Conservation (phyloP, 2,797 vertebrate genomes). For the Crenuchus spilurus region DNA sequence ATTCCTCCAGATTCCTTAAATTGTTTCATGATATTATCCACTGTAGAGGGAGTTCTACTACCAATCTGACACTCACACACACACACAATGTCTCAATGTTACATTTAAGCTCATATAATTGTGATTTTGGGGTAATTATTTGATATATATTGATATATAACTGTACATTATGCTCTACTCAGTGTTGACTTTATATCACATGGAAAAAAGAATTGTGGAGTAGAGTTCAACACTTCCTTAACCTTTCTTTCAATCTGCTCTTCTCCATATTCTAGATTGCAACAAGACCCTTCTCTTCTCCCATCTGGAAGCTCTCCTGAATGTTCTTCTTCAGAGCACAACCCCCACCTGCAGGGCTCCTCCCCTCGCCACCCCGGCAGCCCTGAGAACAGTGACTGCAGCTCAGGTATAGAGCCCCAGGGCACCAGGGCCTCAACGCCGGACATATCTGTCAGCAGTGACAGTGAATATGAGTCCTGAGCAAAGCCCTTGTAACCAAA, state of each 20-base stretch:
- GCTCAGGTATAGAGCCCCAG: conserved; percentile 67
- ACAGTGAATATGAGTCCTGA: conserved; percentile 82
- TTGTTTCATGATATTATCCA: too few species aligned
- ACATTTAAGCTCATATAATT: too few species aligned
- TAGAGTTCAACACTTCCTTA: background rate
- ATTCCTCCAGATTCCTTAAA: too few species aligned
- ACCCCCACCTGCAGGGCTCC: conserved; percentile 60
- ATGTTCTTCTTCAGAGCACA: conserved; percentile 67
- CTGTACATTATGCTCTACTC: too few species aligned
- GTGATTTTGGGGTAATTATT: too few species aligned
- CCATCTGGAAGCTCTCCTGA: conserved; percentile 70
- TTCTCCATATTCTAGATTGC: conserved; percentile 63
- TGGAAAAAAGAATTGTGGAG: too few species aligned
- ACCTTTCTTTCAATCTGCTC: background rate
- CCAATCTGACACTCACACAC: too few species aligned
- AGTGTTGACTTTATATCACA: too few species aligned
- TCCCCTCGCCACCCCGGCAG: conserved; percentile 69
- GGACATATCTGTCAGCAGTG: conserved; percentile 80
- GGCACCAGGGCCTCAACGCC: conserved; percentile 72
- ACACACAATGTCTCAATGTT: too few species aligned
- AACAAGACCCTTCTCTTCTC: conserved; percentile 72
- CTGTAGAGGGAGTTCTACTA: too few species aligned
- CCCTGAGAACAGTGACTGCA: conserved; percentile 77
- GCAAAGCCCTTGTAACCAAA: background rate
- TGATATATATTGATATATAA: too few species aligned